Evolutionary conservation across 2,888 invertebrate species (phyloP), one percentile per base, ranked within the genome.

Genomic region (Acrobasis suavella): DNA sequence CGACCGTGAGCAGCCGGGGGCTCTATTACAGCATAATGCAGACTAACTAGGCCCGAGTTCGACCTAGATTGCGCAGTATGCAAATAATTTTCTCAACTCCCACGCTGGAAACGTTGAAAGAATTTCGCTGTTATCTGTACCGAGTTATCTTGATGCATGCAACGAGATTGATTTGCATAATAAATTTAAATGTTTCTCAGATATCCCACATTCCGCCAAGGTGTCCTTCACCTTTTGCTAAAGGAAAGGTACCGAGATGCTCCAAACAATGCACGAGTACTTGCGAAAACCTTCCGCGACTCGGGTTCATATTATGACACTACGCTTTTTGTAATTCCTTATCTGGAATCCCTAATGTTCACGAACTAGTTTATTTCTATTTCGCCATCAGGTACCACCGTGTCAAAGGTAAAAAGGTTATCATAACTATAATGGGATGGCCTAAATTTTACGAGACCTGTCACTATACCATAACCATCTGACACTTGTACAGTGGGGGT

Each of bases 171-270:
- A 80, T 84, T 82, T 83, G 76, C 78, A 83, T 82, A 81, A 77
- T 80, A 81, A 83, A 74, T 71, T 73, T 67, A 72, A 75, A 77
- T 77, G 72, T 61, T 55, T 61, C 67, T 70, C 72, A 72, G 76
- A 77, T 82, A 82, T 82, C 78, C 81, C 76, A 75, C 80, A 85
- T 83, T 81, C 80, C 83, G 68, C 69, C 71, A 68, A 64, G 46
- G 70, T 72, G 85, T 85, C 90, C 91, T 90, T 90, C 89, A 88
- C 89, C 87, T 90, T 89, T 90, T 73, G 71, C 70, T 74, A 80
- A 82, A 82, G 77, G 83, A 85, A 83, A 84, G 82, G 83, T 80
- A 74, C 80, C 76, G 74, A 75, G 82, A 76, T 81, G 76, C 80
- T 80, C 78, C 78, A 80, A 78, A 86, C 85, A 84, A 82, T 85